Evolutionary conservation across 2,797 vertebrate species (phyloP).

Genomic region (Dendrocincla fuliginosa): DNA sequence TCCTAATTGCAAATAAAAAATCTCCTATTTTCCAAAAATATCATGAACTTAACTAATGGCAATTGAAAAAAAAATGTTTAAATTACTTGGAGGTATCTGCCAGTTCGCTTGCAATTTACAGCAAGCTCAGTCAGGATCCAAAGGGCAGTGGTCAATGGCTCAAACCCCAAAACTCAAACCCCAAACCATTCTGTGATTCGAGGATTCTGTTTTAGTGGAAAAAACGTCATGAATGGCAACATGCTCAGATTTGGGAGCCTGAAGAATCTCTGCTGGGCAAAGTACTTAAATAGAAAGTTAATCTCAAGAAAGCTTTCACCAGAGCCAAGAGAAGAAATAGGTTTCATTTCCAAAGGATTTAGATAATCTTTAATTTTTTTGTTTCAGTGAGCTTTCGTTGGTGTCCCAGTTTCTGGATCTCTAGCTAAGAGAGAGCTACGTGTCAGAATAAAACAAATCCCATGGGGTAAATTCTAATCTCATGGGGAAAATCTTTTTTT

Average conservation of each 20-base stretch:
- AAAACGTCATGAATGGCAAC: neutral
- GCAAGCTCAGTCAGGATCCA: neutral
- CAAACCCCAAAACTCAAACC: neutral
- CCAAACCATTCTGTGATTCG: neutral
- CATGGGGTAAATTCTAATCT: neutral
- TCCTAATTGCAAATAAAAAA: neutral
- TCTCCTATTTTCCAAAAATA: neutral
- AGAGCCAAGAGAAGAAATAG: neutral
- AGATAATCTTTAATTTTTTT: neutral
- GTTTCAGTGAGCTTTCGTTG: neutral
- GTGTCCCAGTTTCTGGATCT: neutral
- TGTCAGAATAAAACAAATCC: neutral
- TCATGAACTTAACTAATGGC: neutral
- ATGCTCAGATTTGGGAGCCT: neutral
- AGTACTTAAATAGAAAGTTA: neutral
- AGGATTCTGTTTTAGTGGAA: too few species aligned
- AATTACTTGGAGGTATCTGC: neutral
- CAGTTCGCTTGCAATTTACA: neutral
- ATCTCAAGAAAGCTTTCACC: neutral
- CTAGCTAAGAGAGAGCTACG: neutral
- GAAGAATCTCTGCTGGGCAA: neutral
- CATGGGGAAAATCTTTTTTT: neutral
- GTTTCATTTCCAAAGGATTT: neutral
- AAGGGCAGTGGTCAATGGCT: neutral
- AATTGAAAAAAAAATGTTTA: too few species aligned